Evolutionary conservation across 2,888 invertebrate species (phyloP), one percentile per base, ranked within the genome.

Genomic region (Augochlorella aurata): DNA sequence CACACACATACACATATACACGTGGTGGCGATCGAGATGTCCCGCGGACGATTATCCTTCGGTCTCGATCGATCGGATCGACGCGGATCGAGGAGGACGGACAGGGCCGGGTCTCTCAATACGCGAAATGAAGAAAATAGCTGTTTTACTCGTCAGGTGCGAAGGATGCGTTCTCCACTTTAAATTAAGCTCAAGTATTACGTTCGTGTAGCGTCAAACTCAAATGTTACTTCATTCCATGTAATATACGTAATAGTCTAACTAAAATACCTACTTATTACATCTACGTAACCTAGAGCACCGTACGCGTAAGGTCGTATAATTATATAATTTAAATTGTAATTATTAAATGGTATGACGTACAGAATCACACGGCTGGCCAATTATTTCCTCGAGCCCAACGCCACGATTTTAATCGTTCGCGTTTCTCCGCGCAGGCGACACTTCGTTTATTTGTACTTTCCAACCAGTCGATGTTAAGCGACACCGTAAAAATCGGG

Each of bases 311-410:
- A 93, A 93, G 92, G 90, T 90, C 91, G 90, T 92, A 93, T 92
- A 90, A 92, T 93, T 93, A 92, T 93, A 93, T 93, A 93, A 93
- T 92, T 93, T 92, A 93, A 93, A 93, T 92, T 93, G 93, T 93
- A 93, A 93, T 93, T 93, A 93, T 93, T 93, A 93, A 93, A 93
- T 93, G 93, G 93, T 93, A 93, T 93, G 92, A 92, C 92, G 91
- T 93, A 92, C 92, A 90, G 89, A 86, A 84, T 81, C 63, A 72
- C 74, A 47, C 49, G 67, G 18, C 18, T 67, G 61, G 38, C 24
- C 8, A 52, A 10, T 77, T 44, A 73, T 72, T 77, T 44, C 70
- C 14, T 38, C 38, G 38, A 2, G 38, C 38, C 38, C 38, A 5
- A 5, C 38, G 38, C 38, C 7, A 3, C 29, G 3, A 29, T 29